Evolutionary conservation across 1,140 invertebrate species (phyloP), one percentile per base, ranked within the genome.

Genomic region (Diachasma alloeum): DNA sequence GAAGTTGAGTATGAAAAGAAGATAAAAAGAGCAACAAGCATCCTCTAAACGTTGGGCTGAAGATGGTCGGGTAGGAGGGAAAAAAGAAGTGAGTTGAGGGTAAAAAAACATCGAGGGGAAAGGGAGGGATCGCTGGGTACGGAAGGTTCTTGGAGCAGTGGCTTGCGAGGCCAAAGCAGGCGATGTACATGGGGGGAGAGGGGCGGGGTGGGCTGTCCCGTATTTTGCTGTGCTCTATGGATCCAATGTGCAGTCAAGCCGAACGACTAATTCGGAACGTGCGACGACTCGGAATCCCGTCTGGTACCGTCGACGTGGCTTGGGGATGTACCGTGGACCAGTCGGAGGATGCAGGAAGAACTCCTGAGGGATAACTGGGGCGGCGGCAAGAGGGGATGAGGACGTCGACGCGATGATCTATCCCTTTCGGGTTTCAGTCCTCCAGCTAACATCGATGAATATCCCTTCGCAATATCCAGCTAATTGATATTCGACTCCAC

Each of bases 201-300:
- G 53, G 17, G 10, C 3, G 39, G 15, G 24, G 67, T 0, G 39
- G 31, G 22, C 53, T 66, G 56, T 74, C 81, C 77, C 63, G 79
- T 83, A 81, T 85, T 86, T 82, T 82, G 82, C 81, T 79, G 80
- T 76, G 78, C 77, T 81, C 78, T 79, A 83, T 86, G 83, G 85
- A 86, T 87, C 78, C 82, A 81, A 86, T 85, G 85, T 83, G 86
- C 86, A 88, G 81, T 79, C 83, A 78, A 84, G 82, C 81, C 76
- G 84, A 88, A 88, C 85, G 84, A 84, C 84, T 88, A 88, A 88
- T 88, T 88, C 82, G 82, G 83, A 84, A 88, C 87, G 87, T 88
- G 87, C 83, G 83, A 86, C 82, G 85, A 88, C 85, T 87, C 59
- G 84, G 76, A 87, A 88, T 87, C 48, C 46, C 74, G 68, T 71